A percentile compares a stretch with the other conserved stretches of the same genome.
These are phyloP conservation scores for Sardinella longiceps DNA, from an alignment of 2,797 vertebrate species.

Conservation along the genomic window DNA sequence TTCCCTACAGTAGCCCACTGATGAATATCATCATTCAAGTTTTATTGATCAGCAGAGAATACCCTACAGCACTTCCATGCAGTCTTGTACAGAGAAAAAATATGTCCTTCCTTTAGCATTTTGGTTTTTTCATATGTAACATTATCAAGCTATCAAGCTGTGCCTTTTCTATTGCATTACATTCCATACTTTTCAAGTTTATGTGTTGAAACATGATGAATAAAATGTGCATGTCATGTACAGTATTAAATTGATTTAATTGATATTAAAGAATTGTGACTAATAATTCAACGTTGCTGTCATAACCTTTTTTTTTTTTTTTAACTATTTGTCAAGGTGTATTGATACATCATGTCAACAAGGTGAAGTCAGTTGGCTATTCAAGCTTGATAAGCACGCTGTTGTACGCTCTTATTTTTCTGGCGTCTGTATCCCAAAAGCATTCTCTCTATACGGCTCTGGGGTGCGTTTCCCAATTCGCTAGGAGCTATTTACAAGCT, in stretches of 20 bases:
- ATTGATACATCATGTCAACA: background rate
- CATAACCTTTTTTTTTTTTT: background rate
- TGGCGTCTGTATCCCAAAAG: no score
- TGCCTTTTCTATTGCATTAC: slow-evolving; percentile 1
- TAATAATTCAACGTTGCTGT: background rate
- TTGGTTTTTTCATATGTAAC: background rate
- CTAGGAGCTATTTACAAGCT: no score
- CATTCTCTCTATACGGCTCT: no score
- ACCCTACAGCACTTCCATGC: background rate
- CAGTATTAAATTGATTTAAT: background rate
- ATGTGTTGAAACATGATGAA: background rate
- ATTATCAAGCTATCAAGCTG: background rate
- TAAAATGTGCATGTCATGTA: slow-evolving; percentile 1
- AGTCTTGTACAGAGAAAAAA: background rate
- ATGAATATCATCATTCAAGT: background rate
- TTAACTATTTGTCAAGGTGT: no score
- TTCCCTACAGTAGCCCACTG: slow-evolving; percentile 76
- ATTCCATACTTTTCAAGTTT: background rate
- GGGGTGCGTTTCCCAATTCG: no score
- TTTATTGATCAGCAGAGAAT: background rate
- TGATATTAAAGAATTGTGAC: slow-evolving; percentile 21
- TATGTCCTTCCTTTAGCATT: background rate
- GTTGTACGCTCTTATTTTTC: no score
- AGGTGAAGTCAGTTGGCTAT: background rate
- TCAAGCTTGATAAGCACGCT: background rate